These are phyloP conservation scores for Channallabes apus DNA, from an alignment of 2,797 vertebrate species.

Conservation along the genomic window DNA sequence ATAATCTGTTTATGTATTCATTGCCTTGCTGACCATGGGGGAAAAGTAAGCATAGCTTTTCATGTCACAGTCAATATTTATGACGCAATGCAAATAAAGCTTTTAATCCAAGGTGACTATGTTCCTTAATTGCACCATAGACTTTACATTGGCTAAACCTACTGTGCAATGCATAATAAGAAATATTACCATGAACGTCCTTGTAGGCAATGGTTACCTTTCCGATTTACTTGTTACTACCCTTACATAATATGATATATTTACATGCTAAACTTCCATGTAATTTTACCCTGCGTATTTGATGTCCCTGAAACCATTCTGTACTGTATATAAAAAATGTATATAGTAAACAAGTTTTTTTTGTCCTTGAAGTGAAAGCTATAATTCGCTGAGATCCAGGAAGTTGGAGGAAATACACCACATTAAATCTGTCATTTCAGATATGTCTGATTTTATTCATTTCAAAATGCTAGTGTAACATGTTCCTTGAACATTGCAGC, in stretches of 20 bases:
- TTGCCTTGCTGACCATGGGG: constrained; percentile 33
- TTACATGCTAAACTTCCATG: background rate
- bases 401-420: constrained; percentile 47
- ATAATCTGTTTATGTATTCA: constrained; percentile 38
- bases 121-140: background rate
- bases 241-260: background rate
- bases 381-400: background rate
- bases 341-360: background rate
- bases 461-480: constrained; percentile 67
- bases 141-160: background rate
- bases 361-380: background rate
- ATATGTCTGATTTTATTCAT: constrained; percentile 68
- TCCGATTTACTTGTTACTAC: background rate
- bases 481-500: constrained; percentile 57
- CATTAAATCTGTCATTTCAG: constrained; percentile 67
- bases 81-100: constrained; percentile 61
- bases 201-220: background rate
- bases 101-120: constrained; percentile 69
- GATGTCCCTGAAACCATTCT: background rate
- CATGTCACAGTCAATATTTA: constrained; percentile 54
- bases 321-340: background rate
- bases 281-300: background rate
- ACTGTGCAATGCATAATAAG: background rate
- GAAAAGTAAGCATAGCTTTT: constrained; percentile 53
- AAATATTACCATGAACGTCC: background rate